Evolutionary conservation across 2,797 vertebrate genomes (phyloP).

Genomic region (Acanthis flammea): DNA sequence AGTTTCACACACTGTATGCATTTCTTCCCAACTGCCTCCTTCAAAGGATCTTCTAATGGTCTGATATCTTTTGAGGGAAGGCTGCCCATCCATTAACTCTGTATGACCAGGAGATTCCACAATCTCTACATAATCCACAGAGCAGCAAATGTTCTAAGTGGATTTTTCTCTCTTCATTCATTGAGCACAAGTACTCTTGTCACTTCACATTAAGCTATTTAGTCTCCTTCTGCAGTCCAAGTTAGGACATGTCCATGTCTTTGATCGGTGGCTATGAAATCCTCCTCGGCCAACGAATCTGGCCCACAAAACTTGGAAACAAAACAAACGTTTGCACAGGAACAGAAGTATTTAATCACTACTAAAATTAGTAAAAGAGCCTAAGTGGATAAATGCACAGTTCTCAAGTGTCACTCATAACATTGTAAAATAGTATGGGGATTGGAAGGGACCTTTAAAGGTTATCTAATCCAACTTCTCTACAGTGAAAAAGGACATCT

Average conservation of each 20-base stretch:
- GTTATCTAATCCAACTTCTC: background rate
- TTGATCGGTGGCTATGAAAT: background rate
- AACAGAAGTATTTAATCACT: background rate
- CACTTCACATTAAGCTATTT: background rate
- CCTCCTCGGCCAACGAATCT: background rate
- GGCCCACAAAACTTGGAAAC: background rate
- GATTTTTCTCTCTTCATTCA: background rate
- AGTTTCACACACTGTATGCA: background rate
- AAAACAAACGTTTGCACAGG: background rate
- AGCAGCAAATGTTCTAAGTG: background rate
- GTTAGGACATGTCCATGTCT: background rate
- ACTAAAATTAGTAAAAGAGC: background rate
- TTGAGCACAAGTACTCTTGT: background rate
- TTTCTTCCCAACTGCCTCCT: background rate
- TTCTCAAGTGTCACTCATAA: background rate
- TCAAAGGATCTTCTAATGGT: background rate
- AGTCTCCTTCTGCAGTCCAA: fast-evolving
- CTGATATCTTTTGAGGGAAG: background rate
- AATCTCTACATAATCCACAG: background rate
- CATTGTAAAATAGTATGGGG: background rate
- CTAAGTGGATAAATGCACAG: fast-evolving
- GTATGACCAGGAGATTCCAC: background rate
- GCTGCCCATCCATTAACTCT: background rate
- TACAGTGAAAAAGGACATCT: background rate
- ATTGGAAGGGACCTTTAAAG: background rate